A percentile compares a stretch with the other conserved stretches of the same genome.
phyloP scores from a whole-genome alignment of 1,140 invertebrate genomes.

The Zaprionus africanus region DNA sequence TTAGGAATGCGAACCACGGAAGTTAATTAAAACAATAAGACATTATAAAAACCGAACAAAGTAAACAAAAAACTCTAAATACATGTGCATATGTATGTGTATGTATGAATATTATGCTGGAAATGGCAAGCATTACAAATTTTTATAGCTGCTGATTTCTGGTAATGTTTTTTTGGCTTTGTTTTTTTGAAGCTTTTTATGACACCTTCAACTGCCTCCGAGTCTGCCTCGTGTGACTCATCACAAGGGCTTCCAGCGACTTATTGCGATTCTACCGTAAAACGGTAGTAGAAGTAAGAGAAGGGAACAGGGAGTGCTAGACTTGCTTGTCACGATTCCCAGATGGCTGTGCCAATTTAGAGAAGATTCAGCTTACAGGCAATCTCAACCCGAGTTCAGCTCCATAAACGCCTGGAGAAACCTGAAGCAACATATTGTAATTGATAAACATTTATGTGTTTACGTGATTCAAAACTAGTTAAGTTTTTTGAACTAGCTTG shows the following conservation, averaged over 20 bases:
- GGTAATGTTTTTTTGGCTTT: conserved; percentile 17
- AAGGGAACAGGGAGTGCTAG: not conserved
- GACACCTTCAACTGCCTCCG: conserved; percentile 21
- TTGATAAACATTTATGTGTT: conserved; percentile 8
- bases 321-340: not conserved
- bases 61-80: not conserved
- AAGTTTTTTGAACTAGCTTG: not conserved
- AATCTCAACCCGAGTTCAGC: not conserved
- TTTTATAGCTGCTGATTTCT: conserved; percentile 26
- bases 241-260: conserved; percentile 27
- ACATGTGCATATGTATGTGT: conserved; percentile 12
- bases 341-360: not conserved
- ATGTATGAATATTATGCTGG: conserved; percentile 27
- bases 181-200: conserved; percentile 10
- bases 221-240: conserved; percentile 15
- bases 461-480: conserved; percentile 5
- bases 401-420: conserved; percentile 3
- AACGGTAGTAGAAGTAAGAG: not conserved
- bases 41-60: conserved; percentile 58
- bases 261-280: not conserved
- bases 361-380: not conserved
- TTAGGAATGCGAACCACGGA: conserved; percentile 68
- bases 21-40: conserved; percentile 70
- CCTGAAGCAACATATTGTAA: not conserved
- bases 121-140: conserved; percentile 40